Base-by-base conservation (phyloP, 2,888 invertebrate genomes). In the Acrobasis repandana region DNA sequence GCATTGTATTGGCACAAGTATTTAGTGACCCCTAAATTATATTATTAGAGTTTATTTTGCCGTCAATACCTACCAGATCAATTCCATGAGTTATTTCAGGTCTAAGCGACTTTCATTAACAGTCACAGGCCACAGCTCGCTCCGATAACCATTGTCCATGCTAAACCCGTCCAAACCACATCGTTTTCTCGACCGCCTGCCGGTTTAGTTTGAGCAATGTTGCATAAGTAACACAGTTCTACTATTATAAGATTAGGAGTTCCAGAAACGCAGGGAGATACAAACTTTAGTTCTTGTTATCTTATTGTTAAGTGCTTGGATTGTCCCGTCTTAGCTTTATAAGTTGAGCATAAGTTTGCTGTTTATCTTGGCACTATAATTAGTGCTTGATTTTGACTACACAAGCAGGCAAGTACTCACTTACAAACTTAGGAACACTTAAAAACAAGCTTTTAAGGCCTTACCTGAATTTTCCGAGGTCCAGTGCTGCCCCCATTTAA, bases 241-340 rank as follows among this genome's bases (percentile, higher is more conserved):
- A 15, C 47, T 57, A 33, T 47, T 47, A 57, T 57, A 57, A 57
- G 56, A 57, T 57, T 57, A 56, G 56, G 56, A 43, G 47, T 47
- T 57, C 47, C 10, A 57, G 34, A 54, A 36, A 28, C 28, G 56
- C 56, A 46, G 56, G 15, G 8, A 43, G 56, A 57, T 57, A 47
- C 47, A 47, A 57, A 57, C 46, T 57, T 57, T 47, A 57, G 54
- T 54, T 54, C 54, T 54, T 54, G 54, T 54, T 20, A 54, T 11
- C 20, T 20, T 54, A 43, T 54, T 54, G 54, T 54, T 54, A 50
- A 50, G 28, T 33, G 28, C 14, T 28, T 28, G 38, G 54, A 54
- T 38, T 54, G 54, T 38, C 50, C 33, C 28, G n/a, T 50, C 38
- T 38, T 38, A 38, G 18, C 14, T 38, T 38, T 36, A 36, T 54